Evolutionary conservation across 2,797 vertebrate species (phyloP).

Genomic region (Labroides dimidiatus): DNA sequence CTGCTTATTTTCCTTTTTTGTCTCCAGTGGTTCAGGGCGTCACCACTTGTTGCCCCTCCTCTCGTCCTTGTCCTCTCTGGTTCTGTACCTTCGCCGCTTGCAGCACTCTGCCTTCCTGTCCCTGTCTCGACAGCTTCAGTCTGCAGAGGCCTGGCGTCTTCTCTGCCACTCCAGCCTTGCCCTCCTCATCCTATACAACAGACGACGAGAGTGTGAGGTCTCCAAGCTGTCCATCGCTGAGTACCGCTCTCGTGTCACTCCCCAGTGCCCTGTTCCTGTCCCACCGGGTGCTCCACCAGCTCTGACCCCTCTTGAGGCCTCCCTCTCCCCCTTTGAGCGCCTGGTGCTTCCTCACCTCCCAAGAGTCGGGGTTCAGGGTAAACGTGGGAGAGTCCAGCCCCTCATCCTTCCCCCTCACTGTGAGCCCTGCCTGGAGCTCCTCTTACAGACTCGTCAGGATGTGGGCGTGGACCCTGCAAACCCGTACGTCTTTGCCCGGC

Average conservation of each 20-base stretch:
- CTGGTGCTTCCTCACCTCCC: conserved; percentile 85
- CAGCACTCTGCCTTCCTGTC: conserved; percentile 87
- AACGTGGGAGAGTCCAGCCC: conserved; percentile 85
- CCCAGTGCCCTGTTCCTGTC: conserved; percentile 76
- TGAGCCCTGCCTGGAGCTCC: conserved; percentile 85
- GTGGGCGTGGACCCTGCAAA: conserved; percentile 85
- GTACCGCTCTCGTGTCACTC: conserved; percentile 79
- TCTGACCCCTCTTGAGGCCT: conserved; percentile 85
- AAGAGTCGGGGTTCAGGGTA: conserved; percentile 85
- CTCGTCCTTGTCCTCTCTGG: conserved; percentile 84
- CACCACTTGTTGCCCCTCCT: conserved; percentile 86
- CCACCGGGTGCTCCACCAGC: conserved; percentile 73
- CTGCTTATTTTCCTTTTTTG: conserved; percentile 3
- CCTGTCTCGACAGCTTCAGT: conserved; percentile 82
- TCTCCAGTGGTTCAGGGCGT: conserved; percentile 73
- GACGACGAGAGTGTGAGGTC: conserved; percentile 86
- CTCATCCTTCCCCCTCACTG: conserved; percentile 87
- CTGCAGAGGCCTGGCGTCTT: conserved; percentile 86
- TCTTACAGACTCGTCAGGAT: conserved; percentile 83
- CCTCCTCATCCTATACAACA: conserved; percentile 87
- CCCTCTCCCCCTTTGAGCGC: conserved; percentile 86
- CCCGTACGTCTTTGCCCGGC: conserved; percentile 84
- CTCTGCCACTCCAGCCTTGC: conserved; percentile 87
- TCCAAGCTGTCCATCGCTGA: conserved; percentile 85
- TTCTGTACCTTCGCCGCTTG: conserved; percentile 84